Percentiles rank a stretch among this genome's conserved stretches.
Evolutionary conservation across 2,888 invertebrate genomes (phyloP).

Genomic region (Acronicta aceris): DNA sequence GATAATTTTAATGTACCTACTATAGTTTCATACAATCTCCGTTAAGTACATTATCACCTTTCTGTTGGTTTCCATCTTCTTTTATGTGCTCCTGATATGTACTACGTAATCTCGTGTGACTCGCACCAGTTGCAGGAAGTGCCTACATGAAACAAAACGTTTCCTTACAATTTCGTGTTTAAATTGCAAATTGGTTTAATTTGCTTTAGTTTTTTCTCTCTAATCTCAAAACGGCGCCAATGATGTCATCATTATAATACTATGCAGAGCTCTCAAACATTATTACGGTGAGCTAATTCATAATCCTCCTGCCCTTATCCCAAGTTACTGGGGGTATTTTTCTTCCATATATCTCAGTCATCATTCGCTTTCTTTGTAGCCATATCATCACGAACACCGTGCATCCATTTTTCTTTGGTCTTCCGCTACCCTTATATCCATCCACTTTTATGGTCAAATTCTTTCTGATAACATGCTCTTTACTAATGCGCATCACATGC

Average conservation of each 20-base stretch:
- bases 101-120: slow-evolving; percentile 45
- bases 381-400: too few species aligned
- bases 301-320: too few species aligned
- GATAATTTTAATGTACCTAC: slow-evolving; percentile 38
- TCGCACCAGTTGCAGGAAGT: slow-evolving; percentile 44
- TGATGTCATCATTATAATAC: slow-evolving; percentile 18
- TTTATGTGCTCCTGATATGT: slow-evolving; percentile 43
- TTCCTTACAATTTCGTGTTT: slow-evolving; percentile 46
- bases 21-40: slow-evolving; percentile 25
- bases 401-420: too few species aligned
- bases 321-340: too few species aligned
- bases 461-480: too few species aligned
- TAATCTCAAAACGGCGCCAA: slow-evolving; percentile 11
- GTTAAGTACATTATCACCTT: slow-evolving; percentile 52
- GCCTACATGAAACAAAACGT: slow-evolving; percentile 43
- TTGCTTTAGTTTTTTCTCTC: slow-evolving; percentile 28
- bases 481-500: too few species aligned
- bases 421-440: too few species aligned
- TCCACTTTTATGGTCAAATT: too few species aligned
- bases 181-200: slow-evolving; percentile 44
- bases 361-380: too few species aligned
- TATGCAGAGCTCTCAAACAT: slow-evolving; percentile 9
- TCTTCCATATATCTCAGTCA: too few species aligned
- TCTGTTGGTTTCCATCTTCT: slow-evolving; percentile 52
- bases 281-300: slow-evolving; percentile 1